Base-by-base conservation (phyloP, 2,797 vertebrate genomes). In the Mallotus villosus region DNA sequence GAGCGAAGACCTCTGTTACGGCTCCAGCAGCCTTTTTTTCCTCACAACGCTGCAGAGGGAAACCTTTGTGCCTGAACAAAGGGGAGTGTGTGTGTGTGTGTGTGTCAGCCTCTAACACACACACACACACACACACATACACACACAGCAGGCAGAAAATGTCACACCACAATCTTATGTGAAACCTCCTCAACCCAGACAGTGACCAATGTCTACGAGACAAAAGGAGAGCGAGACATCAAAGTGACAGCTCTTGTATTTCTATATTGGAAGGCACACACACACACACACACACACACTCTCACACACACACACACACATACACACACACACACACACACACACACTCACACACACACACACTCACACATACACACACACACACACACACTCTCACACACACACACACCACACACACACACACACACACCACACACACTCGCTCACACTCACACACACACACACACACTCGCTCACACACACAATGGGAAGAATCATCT, bases 21-120 rank as follows among this genome's bases (percentile, higher is more conserved):
- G 71, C 70, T 80, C 61, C 71, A 85, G 76, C 71, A 85, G 78
- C 79, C 90, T 86, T 90, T 90, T 89, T 87, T 74, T 87, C 87
- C 78, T 73, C 81, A 90, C 88, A 90, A 89, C 88, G 87, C 85
- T 81, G 78, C 75, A 85, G 81, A 80, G 82, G 74, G 63, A 71
- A 65, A 81, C 78, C 84, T 87, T 90, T 91, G 87, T 91, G 78
- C 84, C 77, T 53, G 82, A 82, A 90, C 89, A 91, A 90, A 89
- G 84, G 75, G 59, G 74, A 86, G 77, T 76, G 87, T 85, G 73
- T 55, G 66, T 68, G 46, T 46, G 62, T 60, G 71, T 68, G 32
- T 32, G 62, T 65, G 64, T 57, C 29, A 29, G 4, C 29, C 4
- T 49, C 46, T 49, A n/a, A n/a, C n/a, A n/a, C n/a, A n/a, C n/a